Evolutionary conservation across 1,140 invertebrate species (phyloP).

Genomic region (Mercenaria mercenaria): DNA sequence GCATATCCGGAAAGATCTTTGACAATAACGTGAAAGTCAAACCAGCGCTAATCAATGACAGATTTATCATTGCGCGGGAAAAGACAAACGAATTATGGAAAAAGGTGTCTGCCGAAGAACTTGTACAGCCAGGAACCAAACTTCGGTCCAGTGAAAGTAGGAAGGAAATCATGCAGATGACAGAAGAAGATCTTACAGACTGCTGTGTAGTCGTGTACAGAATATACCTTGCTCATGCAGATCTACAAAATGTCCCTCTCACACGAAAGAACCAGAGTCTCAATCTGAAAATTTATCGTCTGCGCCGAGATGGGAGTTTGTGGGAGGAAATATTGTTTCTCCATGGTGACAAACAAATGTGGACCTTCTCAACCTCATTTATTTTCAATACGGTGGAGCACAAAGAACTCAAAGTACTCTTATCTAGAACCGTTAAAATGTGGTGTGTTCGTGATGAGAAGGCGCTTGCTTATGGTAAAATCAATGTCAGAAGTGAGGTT

Average conservation of each 20-base stretch:
- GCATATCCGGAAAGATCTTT: conserved; percentile 83
- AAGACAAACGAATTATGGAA: conserved; percentile 49
- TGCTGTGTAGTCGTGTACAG: conserved; percentile 37
- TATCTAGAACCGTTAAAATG: neutral
- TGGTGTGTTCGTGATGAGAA: neutral
- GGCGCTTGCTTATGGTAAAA: neutral
- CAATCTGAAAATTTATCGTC: neutral
- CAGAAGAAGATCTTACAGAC: neutral
- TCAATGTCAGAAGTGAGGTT: conserved; percentile 10
- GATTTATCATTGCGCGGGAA: conserved; percentile 29
- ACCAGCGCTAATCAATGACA: conserved; percentile 40
- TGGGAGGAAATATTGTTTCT: neutral
- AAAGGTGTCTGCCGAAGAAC: neutral
- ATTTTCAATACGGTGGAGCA: conserved; percentile 16
- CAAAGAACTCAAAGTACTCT: conserved; percentile 12
- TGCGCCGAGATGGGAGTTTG: neutral
- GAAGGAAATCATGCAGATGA: conserved; percentile 33
- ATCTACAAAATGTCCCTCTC: neutral
- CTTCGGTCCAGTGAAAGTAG: neutral
- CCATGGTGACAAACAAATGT: neutral
- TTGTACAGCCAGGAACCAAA: conserved; percentile 43
- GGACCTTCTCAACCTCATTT: conserved; percentile 31
- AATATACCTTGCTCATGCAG: conserved; percentile 24
- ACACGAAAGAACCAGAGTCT: neutral
- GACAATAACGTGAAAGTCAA: conserved; percentile 84